These are phyloP conservation scores for Matsumyia berberina DNA, from an alignment of 2,888 invertebrate genomes.

Conservation along the genomic window DNA sequence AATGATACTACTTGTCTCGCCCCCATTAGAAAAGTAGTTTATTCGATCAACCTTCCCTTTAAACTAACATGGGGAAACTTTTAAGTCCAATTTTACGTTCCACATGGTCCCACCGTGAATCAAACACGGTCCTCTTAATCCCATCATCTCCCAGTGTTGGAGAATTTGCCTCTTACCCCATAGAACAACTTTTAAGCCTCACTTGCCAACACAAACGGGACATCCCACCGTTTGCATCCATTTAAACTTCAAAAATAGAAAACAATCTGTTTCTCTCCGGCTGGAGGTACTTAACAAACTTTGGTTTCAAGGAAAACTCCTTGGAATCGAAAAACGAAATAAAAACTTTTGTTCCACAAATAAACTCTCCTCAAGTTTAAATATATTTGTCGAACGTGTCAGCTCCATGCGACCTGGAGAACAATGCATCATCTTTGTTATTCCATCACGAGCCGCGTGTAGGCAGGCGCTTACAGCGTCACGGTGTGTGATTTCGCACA, in stretches of 20 bases:
- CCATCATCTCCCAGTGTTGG: too few species aligned
- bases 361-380: background rate
- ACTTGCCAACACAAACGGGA: background rate
- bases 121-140: too few species aligned
- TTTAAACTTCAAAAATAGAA: constrained; percentile 6
- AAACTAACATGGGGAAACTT: too few species aligned
- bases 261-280: background rate
- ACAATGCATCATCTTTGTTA: background rate
- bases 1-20: too few species aligned
- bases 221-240: background rate
- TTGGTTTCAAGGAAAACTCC: background rate
- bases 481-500: background rate
- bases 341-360: background rate
- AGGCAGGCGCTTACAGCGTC: background rate
- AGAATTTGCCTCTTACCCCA: too few species aligned
- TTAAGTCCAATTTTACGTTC: too few species aligned
- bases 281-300: background rate
- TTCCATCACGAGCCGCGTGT: background rate
- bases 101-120: too few species aligned
- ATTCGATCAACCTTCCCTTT: too few species aligned
- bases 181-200: background rate
- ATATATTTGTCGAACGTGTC: background rate
- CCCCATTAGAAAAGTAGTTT: too few species aligned
- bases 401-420: background rate
- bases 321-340: background rate